phyloP scores from a whole-genome alignment of 2,113 vertebrate species.

The Delphinapterus leucas region DNA sequence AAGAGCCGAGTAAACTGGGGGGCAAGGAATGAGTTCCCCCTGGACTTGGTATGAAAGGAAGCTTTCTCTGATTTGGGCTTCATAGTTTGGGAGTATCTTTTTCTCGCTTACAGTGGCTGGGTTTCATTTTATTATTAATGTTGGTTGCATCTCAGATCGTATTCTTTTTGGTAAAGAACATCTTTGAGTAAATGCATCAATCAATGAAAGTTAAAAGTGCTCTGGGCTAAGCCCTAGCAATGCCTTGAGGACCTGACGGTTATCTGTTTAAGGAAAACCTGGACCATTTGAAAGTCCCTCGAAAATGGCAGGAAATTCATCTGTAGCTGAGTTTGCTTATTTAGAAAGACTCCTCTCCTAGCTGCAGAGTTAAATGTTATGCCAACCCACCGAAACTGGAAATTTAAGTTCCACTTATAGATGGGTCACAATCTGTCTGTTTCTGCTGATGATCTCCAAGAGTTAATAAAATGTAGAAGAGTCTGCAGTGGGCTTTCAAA shows the following conservation, averaged over 20 bases:
- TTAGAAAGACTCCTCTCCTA: constrained; percentile 24
- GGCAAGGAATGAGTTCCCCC: background rate
- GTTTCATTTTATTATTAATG: constrained; percentile 54
- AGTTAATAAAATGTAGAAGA: constrained; percentile 34
- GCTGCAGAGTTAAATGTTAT: background rate
- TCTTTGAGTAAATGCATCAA: constrained; percentile 29
- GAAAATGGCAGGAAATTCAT: constrained; percentile 42
- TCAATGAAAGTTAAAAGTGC: background rate
- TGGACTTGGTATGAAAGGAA: background rate
- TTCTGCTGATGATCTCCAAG: background rate
- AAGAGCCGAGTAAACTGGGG: constrained; percentile 6
- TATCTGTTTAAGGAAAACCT: constrained; percentile 36
- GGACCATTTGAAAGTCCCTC: background rate
- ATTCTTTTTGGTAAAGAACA: constrained; percentile 39
- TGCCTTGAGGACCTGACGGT: background rate
- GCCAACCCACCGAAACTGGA: constrained; percentile 7
- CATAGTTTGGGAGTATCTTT: background rate
- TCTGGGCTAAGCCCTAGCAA: background rate
- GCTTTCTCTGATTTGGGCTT: background rate
- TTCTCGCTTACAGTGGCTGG: background rate
- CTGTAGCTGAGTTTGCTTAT: constrained; percentile 20
- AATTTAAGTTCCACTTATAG: constrained; percentile 3
- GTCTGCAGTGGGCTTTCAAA: background rate
- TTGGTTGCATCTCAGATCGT: background rate
- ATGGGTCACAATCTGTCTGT: constrained; percentile 14